phyloP scores from a whole-genome alignment of 2,797 vertebrate genomes.

The Peromyscus attwateri region DNA sequence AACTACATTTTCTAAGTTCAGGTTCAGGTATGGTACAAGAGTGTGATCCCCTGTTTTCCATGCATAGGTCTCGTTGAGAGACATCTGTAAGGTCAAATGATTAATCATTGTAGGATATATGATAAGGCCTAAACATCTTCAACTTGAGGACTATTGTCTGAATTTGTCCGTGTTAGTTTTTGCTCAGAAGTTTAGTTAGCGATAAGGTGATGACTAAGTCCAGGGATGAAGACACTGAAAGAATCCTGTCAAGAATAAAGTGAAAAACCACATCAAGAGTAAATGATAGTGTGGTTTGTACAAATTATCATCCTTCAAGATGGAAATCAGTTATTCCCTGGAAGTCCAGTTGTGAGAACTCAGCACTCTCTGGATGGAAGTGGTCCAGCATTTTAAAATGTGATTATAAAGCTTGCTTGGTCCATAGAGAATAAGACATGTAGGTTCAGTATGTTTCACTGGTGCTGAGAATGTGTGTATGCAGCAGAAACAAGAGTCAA shows the following conservation, averaged over 20 bases:
- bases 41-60: neutral
- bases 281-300: neutral
- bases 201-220: neutral
- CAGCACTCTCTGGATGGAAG: neutral
- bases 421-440: neutral
- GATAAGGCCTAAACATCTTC: neutral
- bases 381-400: neutral
- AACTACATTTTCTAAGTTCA: neutral
- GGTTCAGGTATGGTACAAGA: neutral
- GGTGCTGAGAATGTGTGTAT: neutral
- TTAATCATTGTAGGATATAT: neutral
- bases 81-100: neutral
- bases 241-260: neutral
- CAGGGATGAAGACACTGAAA: neutral
- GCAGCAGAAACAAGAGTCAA: neutral
- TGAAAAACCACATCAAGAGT: neutral
- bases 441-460: conserved; percentile 28
- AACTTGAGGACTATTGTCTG: neutral
- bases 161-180: neutral
- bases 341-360: neutral
- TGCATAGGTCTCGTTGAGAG: neutral
- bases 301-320: neutral
- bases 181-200: neutral
- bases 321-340: neutral
- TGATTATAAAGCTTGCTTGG: neutral